Evolutionary conservation across 2,797 vertebrate species (phyloP).

Genomic region (Mastacembelus armatus): DNA sequence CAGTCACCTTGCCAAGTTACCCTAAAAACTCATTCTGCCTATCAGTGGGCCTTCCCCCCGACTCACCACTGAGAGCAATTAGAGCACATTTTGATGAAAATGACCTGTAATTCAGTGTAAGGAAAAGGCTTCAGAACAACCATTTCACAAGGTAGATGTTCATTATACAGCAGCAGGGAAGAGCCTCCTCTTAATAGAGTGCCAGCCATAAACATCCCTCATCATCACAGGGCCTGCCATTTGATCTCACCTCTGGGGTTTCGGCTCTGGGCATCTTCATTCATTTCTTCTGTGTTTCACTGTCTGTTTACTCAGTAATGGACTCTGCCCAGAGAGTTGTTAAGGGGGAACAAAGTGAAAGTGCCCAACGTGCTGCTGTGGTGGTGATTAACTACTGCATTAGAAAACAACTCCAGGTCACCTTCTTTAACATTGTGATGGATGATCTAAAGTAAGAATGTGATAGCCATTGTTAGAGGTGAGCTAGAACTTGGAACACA

Average conservation of each 20-base stretch:
- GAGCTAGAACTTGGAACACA: slow-evolving; percentile 29
- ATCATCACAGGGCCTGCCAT: slow-evolving; percentile 73
- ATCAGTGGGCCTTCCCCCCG: slow-evolving; percentile 34
- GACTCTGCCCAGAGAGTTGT: slow-evolving; percentile 78
- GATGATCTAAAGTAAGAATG: slow-evolving; percentile 58
- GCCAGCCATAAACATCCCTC: slow-evolving; percentile 79
- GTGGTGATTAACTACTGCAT: slow-evolving; percentile 78
- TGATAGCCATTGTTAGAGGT: slow-evolving; percentile 57
- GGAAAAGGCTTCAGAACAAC: slow-evolving; percentile 62
- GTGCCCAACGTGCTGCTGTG: slow-evolving; percentile 59
- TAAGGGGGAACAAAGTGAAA: slow-evolving; percentile 67
- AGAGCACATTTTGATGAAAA: slow-evolving; percentile 76
- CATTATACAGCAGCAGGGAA: slow-evolving; percentile 81
- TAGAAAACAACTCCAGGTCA: slow-evolving; percentile 77
- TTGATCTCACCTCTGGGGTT: slow-evolving; percentile 79
- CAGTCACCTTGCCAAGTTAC: slow-evolving; percentile 79
- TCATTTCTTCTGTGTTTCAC: slow-evolving; percentile 69
- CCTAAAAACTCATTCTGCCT: slow-evolving; percentile 60
- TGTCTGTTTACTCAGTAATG: slow-evolving; percentile 80
- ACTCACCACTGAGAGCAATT: slow-evolving; percentile 71
- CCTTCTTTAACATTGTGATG: slow-evolving; percentile 76
- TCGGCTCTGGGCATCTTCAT: slow-evolving; percentile 68
- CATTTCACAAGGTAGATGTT: slow-evolving; percentile 77
- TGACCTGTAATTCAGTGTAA: slow-evolving; percentile 73
- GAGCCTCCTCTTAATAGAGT: slow-evolving; percentile 76